Conservation (phyloP, 2,797 vertebrate genomes). For the Ctenopoma kingsleyae region DNA sequence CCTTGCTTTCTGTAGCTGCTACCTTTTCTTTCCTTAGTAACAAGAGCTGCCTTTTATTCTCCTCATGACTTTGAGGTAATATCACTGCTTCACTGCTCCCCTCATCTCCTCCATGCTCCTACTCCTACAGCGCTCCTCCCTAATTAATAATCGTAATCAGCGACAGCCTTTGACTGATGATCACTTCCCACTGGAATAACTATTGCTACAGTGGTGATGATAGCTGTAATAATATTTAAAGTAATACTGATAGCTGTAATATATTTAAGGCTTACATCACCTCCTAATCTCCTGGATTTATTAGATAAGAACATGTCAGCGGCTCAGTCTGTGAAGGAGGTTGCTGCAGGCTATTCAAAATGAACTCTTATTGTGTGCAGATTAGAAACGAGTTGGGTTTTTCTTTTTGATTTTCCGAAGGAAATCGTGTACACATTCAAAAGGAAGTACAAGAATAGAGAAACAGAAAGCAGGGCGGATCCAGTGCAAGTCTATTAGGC, state of each 20-base stretch:
- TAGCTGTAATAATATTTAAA: constrained; percentile 61
- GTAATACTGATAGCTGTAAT: constrained; percentile 55
- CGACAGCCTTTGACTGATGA: constrained; percentile 55
- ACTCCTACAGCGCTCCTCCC: constrained; percentile 26
- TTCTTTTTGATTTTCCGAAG: constrained; percentile 26
- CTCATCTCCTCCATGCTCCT: constrained; percentile 12
- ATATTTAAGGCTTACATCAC: constrained; percentile 53
- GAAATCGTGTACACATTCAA: constrained; percentile 40
- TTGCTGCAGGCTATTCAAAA: constrained; percentile 29
- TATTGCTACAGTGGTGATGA: constrained; percentile 24
- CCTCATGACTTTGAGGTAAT: constrained; percentile 38
- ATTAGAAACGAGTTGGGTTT: constrained; percentile 2
- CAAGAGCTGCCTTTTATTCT: constrained; percentile 47
- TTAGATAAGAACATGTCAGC: constrained; percentile 46
- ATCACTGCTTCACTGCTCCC: constrained; percentile 25
- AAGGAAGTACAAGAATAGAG: constrained; percentile 74
- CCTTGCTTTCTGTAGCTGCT: background rate
- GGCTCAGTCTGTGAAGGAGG: constrained; percentile 20
- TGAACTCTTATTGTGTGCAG: background rate
- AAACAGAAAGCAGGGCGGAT: constrained; percentile 50
- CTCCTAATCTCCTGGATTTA: constrained; percentile 50
- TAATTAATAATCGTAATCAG: constrained; percentile 61
- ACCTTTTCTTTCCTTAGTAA: background rate
- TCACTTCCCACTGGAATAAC: constrained; percentile 42
- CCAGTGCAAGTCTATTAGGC: constrained; percentile 17